Evolutionary conservation across 2,888 invertebrate genomes (phyloP).

Genomic region (Polydrusus cervinus): DNA sequence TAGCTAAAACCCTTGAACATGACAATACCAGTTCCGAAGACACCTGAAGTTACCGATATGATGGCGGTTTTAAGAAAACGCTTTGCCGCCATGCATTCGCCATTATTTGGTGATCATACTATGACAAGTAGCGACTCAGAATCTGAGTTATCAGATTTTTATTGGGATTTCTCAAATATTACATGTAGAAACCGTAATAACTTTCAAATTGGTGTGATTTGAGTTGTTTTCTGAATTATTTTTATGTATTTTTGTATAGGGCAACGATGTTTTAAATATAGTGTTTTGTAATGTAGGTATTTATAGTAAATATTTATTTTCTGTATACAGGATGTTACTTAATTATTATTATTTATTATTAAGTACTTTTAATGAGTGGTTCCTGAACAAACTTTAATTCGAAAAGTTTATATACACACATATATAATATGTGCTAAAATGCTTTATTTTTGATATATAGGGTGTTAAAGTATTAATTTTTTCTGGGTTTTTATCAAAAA

Average conservation of each 20-base stretch:
- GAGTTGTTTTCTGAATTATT: background rate
- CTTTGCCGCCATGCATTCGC: slow-evolving; percentile 63
- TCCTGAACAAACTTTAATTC: too few species aligned
- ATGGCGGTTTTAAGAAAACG: slow-evolving; percentile 60
- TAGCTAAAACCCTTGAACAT: slow-evolving; percentile 53
- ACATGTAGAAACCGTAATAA: background rate
- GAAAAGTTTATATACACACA: too few species aligned
- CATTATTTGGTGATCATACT: slow-evolving; percentile 40
- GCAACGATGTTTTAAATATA: slow-evolving; percentile 9
- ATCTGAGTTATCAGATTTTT: slow-evolving; percentile 17
- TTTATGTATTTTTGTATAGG: slow-evolving; percentile 17
- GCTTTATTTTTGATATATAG: too few species aligned
- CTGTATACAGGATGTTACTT: too few species aligned
- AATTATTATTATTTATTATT: too few species aligned
- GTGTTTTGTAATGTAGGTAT: too few species aligned
- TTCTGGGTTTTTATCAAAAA: too few species aligned
- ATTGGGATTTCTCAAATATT: slow-evolving; percentile 19
- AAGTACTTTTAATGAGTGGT: too few species aligned
- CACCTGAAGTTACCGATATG: slow-evolving; percentile 60
- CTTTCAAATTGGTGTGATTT: slow-evolving; percentile 29
- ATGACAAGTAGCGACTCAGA: slow-evolving; percentile 28
- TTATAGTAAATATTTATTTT: too few species aligned
- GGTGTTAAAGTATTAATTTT: too few species aligned
- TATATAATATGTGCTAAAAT: too few species aligned
- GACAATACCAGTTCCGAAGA: slow-evolving; percentile 46